Evolutionary conservation across 2,797 vertebrate species (phyloP), one percentile per base, ranked within the genome.

Genomic region (Hirundo rustica): DNA sequence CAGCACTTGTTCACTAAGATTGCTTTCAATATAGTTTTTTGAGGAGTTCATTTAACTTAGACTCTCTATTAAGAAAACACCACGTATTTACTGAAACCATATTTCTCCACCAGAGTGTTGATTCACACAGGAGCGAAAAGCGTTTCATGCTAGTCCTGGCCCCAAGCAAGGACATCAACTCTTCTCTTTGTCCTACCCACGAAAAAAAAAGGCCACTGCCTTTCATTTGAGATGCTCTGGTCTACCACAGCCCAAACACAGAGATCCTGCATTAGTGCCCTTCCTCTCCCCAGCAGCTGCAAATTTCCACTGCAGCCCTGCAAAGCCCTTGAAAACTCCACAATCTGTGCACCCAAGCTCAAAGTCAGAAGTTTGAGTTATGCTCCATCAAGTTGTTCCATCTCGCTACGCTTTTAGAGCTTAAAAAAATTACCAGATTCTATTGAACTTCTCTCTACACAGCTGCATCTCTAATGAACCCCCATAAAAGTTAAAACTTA

Each of bases 401-500:
- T 94, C 71, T 90, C 88, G 90, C 83, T 91, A 92, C 67, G 89
- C 85, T 96, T 95, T 80, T 25, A 96, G 68, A 62, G 77, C 64
- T 96, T 87, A 23, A 94, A 92, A 85, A 67, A 64, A 84, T 40
- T 4, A 92, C 54, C 76, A 89, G 53, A 72, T 92, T 94, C 74
- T 89, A 94, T 22, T 89, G 58, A 97, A 96, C 95, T 93, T 87
- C 72, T 96, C 92, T 97, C 60, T 93, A 92, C 95, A 95, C 86
- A 97, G 93, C 89, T 86, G 89, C 48, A 54, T 74, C 73, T 95
- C 83, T 95, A 95, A 96, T 91, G 94, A 95, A 93, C 30, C 57
- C 76, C 81, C 88, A 93, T 96, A 93, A 97, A 97, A 96, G 79
- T 83, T 97, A 97, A 95, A 96, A 94, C 74, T 81, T 96, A 89